Evolutionary conservation across 2,113 vertebrate genomes (phyloP).

Genomic region (Recurvirostra avosetta): DNA sequence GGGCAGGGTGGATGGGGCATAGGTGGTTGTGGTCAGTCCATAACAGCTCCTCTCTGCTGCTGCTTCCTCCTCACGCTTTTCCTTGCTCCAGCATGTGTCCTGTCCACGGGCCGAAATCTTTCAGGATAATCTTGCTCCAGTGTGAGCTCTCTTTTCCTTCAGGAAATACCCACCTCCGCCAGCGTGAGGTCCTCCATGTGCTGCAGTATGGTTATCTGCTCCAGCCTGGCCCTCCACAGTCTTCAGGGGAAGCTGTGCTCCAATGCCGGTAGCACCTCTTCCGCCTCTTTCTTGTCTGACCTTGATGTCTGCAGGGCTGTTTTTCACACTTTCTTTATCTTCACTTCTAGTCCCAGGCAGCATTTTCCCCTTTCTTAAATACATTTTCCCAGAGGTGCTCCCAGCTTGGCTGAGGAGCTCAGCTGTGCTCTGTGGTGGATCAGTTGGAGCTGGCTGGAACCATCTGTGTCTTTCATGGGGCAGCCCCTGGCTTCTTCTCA

Average conservation of each 20-base stretch:
- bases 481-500: not conserved
- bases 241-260: not conserved
- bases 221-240: not conserved
- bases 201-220: not conserved
- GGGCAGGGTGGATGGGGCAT: not conserved
- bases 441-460: not conserved
- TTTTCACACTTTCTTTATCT: not conserved
- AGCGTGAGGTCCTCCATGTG: fast-evolving
- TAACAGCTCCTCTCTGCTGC: not conserved
- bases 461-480: not conserved
- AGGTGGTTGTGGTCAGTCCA: not conserved
- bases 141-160: not conserved
- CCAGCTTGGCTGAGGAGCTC: not conserved
- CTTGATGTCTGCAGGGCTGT: not conserved
- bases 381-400: not conserved
- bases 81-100: not conserved
- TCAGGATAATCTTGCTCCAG: not conserved
- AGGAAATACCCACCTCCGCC: not conserved
- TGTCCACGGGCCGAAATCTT: not conserved
- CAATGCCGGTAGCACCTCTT: not conserved
- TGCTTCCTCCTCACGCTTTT: not conserved
- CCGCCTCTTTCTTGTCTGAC: not conserved
- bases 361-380: not conserved
- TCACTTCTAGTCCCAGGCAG: not conserved
- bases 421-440: not conserved